Percentiles rank a stretch among this genome's conserved stretches.
These are phyloP conservation scores for Samia ricini DNA, from an alignment of 1,140 invertebrate species.

Conservation along the genomic window DNA sequence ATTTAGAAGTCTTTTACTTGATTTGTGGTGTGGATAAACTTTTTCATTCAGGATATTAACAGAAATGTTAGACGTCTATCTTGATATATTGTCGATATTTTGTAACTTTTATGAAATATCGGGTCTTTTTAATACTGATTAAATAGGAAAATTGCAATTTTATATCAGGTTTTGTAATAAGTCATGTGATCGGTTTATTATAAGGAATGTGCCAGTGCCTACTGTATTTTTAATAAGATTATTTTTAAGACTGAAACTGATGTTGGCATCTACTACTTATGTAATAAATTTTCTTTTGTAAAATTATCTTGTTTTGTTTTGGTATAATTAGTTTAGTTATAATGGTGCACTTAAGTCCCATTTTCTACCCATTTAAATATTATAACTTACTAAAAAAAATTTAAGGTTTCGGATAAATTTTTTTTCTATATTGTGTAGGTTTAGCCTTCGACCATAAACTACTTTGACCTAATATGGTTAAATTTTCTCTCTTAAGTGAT, in stretches of 20 bases:
- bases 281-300: constrained; percentile 52
- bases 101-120: not conserved
- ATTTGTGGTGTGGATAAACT: too few relatives aligned
- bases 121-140: not conserved
- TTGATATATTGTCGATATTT: not conserved
- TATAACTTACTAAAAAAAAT: too few relatives aligned
- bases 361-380: too few relatives aligned
- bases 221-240: constrained; percentile 53
- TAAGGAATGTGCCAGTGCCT: constrained; percentile 64
- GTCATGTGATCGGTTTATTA: not conserved
- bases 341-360: too few relatives aligned
- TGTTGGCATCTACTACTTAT: constrained; percentile 62
- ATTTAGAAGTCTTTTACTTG: too few relatives aligned
- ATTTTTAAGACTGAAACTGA: constrained; percentile 71
- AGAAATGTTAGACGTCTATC: not conserved
- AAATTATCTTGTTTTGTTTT: not conserved
- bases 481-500: too few relatives aligned
- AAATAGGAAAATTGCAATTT: not conserved
- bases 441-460: too few relatives aligned
- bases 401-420: too few relatives aligned
- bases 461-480: too few relatives aligned
- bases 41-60: too few relatives aligned
- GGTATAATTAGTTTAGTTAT: too few relatives aligned
- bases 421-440: too few relatives aligned
- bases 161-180: not conserved